phyloP scores from a whole-genome alignment of 2,113 vertebrate genomes.

The Erythrolamprus reginae region DNA sequence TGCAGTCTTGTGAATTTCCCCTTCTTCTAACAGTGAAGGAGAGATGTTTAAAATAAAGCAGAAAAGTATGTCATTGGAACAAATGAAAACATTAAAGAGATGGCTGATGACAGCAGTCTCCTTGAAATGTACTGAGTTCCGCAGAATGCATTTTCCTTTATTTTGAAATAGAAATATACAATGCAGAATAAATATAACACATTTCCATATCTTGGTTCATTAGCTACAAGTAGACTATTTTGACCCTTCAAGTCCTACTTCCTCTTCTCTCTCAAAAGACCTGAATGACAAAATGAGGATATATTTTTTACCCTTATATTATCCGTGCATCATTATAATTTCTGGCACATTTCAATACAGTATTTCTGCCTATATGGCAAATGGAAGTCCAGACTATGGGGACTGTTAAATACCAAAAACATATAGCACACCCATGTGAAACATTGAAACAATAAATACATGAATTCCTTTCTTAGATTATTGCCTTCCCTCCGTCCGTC shows the following conservation, averaged over 20 bases:
- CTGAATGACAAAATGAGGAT: background rate
- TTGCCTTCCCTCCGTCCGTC: background rate
- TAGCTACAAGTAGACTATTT: background rate
- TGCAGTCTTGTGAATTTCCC: background rate
- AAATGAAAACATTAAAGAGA: conserved; percentile 5
- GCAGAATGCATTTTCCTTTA: background rate
- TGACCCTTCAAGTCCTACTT: background rate
- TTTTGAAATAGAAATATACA: background rate
- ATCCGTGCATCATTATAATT: background rate
- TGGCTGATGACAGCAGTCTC: background rate
- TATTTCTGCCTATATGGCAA: background rate
- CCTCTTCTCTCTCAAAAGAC: background rate
- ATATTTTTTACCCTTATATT: background rate
- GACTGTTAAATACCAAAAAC: background rate
- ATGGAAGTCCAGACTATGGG: background rate
- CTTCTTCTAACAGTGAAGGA: background rate
- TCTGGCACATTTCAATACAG: background rate
- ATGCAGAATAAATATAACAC: background rate
- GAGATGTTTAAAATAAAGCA: background rate
- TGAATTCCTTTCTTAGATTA: background rate
- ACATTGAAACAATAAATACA: background rate
- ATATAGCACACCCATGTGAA: background rate
- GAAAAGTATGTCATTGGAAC: background rate
- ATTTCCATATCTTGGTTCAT: background rate
- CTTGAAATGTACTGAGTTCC: background rate